Evolutionary conservation across 2,888 invertebrate genomes (phyloP), one percentile per base, ranked within the genome.

Genomic region (Seira musarum): DNA sequence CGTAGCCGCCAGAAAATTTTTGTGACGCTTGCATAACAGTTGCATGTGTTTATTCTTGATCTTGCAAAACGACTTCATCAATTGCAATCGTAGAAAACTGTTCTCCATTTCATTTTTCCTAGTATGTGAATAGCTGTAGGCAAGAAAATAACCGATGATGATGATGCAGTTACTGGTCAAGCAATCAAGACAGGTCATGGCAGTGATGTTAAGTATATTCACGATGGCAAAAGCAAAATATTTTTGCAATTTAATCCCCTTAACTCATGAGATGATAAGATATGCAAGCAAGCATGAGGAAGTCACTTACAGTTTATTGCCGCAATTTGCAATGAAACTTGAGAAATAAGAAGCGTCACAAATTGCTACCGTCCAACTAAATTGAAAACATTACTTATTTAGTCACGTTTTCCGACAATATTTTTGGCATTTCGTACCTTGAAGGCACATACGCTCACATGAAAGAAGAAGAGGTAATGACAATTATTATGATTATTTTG

Each of bases 31-130:
- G 49, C 49, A 49, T n/a, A 49, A 2, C 3, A 49, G 13, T 8
- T 49, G 6, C 15, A 8, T n/a, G 49, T 3, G 10, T 13, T 21
- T 21, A 60, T 19, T 60, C 49, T 60, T 60, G 60, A 60, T 60
- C 21, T 60, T 60, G 60, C 60, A 22, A 60, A 60, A 60, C 60
- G 22, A 60, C 21, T 60, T 60, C 60, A 60, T 60, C 60, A 60
- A 60, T 19, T 13, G 17, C 13, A 3, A 60, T 21, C 60, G 10
- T 57, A 57, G n/a, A n/a, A 3, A 3, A 53, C 53, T 13, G 53
- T 53, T 53, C n/a, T 53, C n/a, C 22, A 60, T 22, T 60, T 60
- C 22, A 60, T 22, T n/a, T 21, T 21, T 22, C 60, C 60, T n/a
- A 5, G 49, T 49, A 49, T n/a, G 3, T n/a, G 13, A 40, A 49